A percentile compares a stretch with the other conserved stretches of the same genome.
Evolutionary conservation across 2,888 invertebrate genomes (phyloP).

Genomic region (Eumerus sabulonum): DNA sequence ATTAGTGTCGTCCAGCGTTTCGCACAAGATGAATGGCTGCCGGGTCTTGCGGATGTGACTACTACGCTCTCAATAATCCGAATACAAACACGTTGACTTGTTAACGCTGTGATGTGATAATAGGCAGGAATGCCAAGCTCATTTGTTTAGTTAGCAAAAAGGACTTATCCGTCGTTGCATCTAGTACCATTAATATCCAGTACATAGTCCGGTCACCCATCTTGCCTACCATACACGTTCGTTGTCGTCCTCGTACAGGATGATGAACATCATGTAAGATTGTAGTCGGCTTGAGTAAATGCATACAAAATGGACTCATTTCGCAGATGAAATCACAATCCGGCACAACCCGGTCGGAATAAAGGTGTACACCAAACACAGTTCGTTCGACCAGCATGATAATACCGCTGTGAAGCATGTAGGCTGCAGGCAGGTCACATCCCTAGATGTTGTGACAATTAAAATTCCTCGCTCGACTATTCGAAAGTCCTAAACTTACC

Average conservation of each 20-base stretch:
- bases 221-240: neutral
- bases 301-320: conserved; percentile 64
- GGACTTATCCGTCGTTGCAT: conserved; percentile 55
- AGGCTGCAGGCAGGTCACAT: conserved; percentile 53
- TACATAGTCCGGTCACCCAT: neutral
- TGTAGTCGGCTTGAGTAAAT: conserved; percentile 61
- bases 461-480: conserved; percentile 34
- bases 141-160: conserved; percentile 56
- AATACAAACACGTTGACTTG: conserved; percentile 22
- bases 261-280: conserved; percentile 65
- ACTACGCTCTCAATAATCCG: too few relatives aligned
- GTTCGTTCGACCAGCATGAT: neutral
- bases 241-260: conserved; percentile 61
- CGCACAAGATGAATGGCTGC: neutral
- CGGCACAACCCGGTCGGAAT: neutral
- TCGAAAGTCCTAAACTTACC: conserved; percentile 24
- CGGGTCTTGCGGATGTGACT: too few relatives aligned
- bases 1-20: too few relatives aligned
- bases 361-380: too few relatives aligned
- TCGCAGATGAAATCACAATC: conserved; percentile 52
- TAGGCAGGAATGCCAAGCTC: conserved; percentile 49
- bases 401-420: conserved; percentile 23
- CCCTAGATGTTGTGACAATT: conserved; percentile 54
- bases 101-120: conserved; percentile 65
- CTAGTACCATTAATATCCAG: conserved; percentile 62